These are phyloP conservation scores for Drosophila melanogaster DNA, from an alignment of 1,140 invertebrate genomes.

Conservation along the genomic window Release_6_plus_ISO1_MT NT_033777.3:26653001-26653500, in stretches of 20 bases:
- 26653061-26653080: constrained; percentile 54
- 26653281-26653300: constrained; percentile 26
- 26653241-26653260: constrained; percentile 40
- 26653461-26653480: constrained; percentile 62
- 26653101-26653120: constrained; percentile 26
- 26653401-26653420: background rate
- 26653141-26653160: constrained; percentile 37
- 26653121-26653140: constrained; percentile 62
- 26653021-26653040: constrained; percentile 74
- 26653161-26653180: constrained; percentile 1
- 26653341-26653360: constrained; percentile 78
- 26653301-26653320: constrained; percentile 64
- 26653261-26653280: constrained; percentile 23
- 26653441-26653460: constrained; percentile 1
- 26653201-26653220: constrained; percentile 78
- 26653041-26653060: constrained; percentile 75
- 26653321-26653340: constrained; percentile 81
- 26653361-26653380: constrained; percentile 78
- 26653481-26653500: constrained; percentile 57
- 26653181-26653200: constrained; percentile 75
- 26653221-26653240: constrained; percentile 69
- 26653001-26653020: constrained; percentile 75
- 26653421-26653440: background rate
- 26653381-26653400: constrained; percentile 17
- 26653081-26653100: constrained; percentile 25